Evolutionary conservation across 2,888 invertebrate species (phyloP).

Genomic region (Myathropa florea): DNA sequence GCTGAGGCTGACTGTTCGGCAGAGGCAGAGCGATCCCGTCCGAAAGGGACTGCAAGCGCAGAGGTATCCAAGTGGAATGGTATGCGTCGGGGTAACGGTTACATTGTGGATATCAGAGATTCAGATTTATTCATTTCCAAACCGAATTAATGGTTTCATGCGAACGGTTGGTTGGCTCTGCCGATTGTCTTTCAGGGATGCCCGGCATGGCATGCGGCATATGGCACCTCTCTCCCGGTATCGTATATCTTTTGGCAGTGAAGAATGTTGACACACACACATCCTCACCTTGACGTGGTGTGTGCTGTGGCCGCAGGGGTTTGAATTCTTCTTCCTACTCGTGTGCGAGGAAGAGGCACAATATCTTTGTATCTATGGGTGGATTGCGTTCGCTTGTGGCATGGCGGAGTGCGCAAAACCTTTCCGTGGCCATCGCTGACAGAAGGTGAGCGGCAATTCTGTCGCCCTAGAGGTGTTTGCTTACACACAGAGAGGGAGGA

Average conservation of each 20-base stretch:
- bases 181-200: slow-evolving; percentile 38
- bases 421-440: slow-evolving; percentile 12
- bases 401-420: neutral
- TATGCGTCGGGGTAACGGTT: slow-evolving; percentile 60
- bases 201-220: slow-evolving; percentile 16
- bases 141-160: slow-evolving; percentile 64
- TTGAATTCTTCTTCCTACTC: slow-evolving; percentile 21
- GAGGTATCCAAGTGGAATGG: neutral
- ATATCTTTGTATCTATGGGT: slow-evolving; percentile 10
- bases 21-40: neutral
- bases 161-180: slow-evolving; percentile 48
- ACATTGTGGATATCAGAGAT: slow-evolving; percentile 53
- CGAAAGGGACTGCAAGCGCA: slow-evolving; percentile 29
- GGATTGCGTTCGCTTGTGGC: slow-evolving; percentile 29
- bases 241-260: slow-evolving; percentile 48
- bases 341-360: slow-evolving; percentile 18
- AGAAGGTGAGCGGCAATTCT: neutral
- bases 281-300: no score
- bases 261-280: slow-evolving; percentile 52
- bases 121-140: slow-evolving; percentile 66
- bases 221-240: slow-evolving; percentile 45
- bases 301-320: neutral
- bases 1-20: slow-evolving; percentile 16
- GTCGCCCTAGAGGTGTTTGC: slow-evolving; percentile 36
- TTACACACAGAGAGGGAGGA: neutral